A percentile compares a stretch with the other conserved stretches of the same genome.
phyloP scores from a whole-genome alignment of 2,888 invertebrate genomes.

The Thelaira solivaga region DNA sequence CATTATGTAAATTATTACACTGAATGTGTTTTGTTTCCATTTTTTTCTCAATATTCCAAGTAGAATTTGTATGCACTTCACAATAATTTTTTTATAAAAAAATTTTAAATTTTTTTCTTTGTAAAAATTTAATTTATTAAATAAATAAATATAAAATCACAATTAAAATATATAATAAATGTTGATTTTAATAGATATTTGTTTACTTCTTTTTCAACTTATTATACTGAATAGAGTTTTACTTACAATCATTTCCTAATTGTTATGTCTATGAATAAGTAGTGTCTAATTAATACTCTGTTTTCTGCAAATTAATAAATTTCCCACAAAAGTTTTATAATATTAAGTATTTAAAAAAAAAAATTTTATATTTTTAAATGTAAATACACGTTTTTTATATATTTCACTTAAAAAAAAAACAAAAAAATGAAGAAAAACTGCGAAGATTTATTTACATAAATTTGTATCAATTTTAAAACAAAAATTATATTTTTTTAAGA shows the following conservation, averaged over 20 bases:
- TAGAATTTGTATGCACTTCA: slow-evolving; percentile 40
- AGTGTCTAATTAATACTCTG: not conserved
- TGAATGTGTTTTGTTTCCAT: slow-evolving; percentile 40
- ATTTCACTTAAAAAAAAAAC: not conserved
- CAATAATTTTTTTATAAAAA: not conserved
- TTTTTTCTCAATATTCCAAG: not conserved
- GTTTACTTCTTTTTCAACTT: not conserved
- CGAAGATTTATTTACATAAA: slow-evolving; percentile 59
- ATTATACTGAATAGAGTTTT: no score
- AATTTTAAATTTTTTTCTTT: not conserved
- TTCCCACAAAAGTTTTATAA: not conserved
- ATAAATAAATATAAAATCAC: not conserved
- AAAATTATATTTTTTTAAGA: not conserved
- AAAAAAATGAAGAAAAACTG: slow-evolving; percentile 37
- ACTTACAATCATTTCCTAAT: no score
- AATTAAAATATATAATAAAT: slow-evolving; percentile 25
- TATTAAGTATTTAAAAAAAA: not conserved
- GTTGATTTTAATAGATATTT: not conserved
- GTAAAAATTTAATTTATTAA: slow-evolving; percentile 9
- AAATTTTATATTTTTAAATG: slow-evolving; percentile 26
- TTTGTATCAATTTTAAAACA: slow-evolving; percentile 8
- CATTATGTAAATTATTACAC: not conserved
- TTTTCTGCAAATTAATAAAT: no score
- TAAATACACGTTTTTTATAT: slow-evolving; percentile 49
- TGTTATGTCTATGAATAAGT: slow-evolving; percentile 24